These are phyloP conservation scores for Oreonectes daqikongensis DNA, from an alignment of 2,797 vertebrate species.

Conservation along the genomic window DNA sequence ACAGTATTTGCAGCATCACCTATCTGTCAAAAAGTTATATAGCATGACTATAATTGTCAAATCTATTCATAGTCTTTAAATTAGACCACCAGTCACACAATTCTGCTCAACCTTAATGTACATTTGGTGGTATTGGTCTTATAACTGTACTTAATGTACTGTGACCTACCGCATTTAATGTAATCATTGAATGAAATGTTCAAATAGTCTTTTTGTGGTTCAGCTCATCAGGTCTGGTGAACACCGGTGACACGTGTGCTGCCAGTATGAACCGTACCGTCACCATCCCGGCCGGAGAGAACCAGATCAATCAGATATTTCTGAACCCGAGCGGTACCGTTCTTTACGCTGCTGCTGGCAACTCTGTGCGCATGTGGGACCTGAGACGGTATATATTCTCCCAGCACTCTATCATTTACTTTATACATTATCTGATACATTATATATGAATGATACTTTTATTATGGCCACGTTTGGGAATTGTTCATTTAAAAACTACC, in stretches of 20 bases:
- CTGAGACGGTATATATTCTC: conserved; percentile 82
- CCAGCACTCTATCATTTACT: not conserved
- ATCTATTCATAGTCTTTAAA: no score
- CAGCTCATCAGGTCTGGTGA: conserved; percentile 93
- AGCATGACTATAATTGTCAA: no score
- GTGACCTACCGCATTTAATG: not conserved
- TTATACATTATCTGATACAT: not conserved
- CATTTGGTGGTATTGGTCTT: not conserved
- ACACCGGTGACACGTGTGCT: conserved; percentile 83
- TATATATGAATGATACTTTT: no score
- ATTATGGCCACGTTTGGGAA: no score
- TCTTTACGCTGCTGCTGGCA: conserved; percentile 93
- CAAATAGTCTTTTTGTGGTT: not conserved
- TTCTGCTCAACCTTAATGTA: not conserved
- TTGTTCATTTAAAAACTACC: no score
- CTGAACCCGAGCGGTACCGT: conserved; percentile 90
- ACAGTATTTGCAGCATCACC: not conserved
- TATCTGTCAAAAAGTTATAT: not conserved
- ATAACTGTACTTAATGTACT: not conserved
- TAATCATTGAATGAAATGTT: not conserved
- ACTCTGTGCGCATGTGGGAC: conserved; percentile 96
- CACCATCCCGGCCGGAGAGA: conserved; percentile 92
- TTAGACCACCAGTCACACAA: no score
- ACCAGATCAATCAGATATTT: conserved; percentile 95
- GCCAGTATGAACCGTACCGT: conserved; percentile 87